phyloP scores from a whole-genome alignment of 1,140 invertebrate species.

The Harlomillsia oculata region DNA sequence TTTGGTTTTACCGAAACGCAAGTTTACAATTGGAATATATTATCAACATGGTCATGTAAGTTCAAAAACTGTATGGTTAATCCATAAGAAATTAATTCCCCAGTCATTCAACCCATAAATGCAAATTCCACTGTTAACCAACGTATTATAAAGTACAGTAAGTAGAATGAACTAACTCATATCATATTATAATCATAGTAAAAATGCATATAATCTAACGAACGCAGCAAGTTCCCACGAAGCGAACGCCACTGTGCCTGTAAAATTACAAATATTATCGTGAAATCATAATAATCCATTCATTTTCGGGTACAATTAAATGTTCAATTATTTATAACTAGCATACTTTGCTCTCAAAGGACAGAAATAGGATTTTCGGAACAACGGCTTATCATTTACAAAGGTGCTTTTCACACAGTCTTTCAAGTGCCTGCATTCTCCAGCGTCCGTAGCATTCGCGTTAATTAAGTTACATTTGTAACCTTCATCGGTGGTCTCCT shows the following conservation, averaged over 20 bases:
- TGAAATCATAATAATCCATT: neutral
- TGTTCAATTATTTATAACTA: neutral
- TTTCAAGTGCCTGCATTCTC: conserved; percentile 19
- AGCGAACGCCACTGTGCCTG: neutral
- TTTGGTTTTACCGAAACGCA: too few species aligned
- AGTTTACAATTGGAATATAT: too few species aligned
- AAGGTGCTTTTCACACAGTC: conserved; percentile 17
- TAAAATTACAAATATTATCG: neutral
- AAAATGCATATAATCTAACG: too few species aligned
- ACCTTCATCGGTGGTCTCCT: neutral
- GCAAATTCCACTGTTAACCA: too few species aligned
- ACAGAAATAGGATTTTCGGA: conserved; percentile 21
- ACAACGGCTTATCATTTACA: conserved; percentile 3
- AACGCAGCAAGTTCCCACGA: conserved; percentile 7
- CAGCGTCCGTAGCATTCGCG: neutral
- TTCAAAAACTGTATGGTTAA: too few species aligned
- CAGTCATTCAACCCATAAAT: too few species aligned
- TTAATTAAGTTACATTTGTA: neutral
- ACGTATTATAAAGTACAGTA: too few species aligned
- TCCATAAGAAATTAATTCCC: too few species aligned
- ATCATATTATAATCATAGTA: too few species aligned
- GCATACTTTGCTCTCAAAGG: conserved; percentile 9
- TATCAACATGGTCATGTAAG: too few species aligned
- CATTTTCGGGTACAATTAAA: neutral
- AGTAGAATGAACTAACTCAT: too few species aligned